Conservation (phyloP, 2,888 invertebrate genomes). For the Cerastis leucographa region DNA sequence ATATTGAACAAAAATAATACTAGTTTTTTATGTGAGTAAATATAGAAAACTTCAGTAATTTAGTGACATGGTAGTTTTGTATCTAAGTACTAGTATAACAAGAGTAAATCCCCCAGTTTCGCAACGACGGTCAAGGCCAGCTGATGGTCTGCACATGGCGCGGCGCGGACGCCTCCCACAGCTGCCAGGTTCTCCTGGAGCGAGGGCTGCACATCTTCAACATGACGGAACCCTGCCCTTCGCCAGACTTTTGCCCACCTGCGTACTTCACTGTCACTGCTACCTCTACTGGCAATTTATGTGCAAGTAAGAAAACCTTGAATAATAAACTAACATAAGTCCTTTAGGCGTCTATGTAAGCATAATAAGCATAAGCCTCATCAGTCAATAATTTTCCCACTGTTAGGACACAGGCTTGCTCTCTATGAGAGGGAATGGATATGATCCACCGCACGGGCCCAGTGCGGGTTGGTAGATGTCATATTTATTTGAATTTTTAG, state of each 20-base stretch:
- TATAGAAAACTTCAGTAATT: no score
- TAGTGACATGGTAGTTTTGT: no score
- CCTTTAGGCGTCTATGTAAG: neutral
- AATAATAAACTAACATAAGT: neutral
- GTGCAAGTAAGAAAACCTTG: conserved; percentile 89
- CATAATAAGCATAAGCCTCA: neutral
- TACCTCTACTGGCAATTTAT: conserved; percentile 88
- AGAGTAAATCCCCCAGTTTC: conserved; percentile 80
- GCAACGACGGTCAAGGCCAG: conserved; percentile 88
- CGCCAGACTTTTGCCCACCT: conserved; percentile 88
- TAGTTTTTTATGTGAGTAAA: no score
- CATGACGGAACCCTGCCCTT: conserved; percentile 86
- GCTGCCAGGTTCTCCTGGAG: conserved; percentile 87
- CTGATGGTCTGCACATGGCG: conserved; percentile 91
- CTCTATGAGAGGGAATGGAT: neutral
- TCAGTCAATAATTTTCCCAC: neutral
- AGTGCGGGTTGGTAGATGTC: neutral
- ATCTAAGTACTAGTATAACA: neutral
- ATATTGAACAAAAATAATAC: no score
- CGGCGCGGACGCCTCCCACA: conserved; percentile 83
- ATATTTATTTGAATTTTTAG: neutral
- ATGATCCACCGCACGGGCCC: neutral
- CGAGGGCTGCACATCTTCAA: conserved; percentile 86
- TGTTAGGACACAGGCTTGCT: neutral
- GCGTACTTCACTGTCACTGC: conserved; percentile 89